Conservation (phyloP, 2,113 vertebrate species). For the Aepyceros melampus region DNA sequence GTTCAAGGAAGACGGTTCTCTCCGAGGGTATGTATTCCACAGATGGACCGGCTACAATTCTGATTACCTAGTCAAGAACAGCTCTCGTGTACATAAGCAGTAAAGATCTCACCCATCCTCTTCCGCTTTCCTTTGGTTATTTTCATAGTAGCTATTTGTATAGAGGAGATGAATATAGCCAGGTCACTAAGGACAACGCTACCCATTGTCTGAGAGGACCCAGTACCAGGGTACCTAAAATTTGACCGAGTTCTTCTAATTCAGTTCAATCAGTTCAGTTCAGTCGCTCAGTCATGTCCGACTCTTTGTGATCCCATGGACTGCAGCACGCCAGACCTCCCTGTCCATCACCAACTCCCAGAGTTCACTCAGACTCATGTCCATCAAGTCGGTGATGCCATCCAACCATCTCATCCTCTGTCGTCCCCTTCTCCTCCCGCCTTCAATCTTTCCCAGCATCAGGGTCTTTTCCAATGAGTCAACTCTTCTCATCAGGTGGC, state of each 20-base stretch:
- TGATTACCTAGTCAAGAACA: not conserved
- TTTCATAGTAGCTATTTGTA: not conserved
- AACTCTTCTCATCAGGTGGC: not conserved
- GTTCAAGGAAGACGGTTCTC: not conserved
- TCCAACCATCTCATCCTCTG: not conserved
- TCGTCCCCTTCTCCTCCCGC: fast-evolving
- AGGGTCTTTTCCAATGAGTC: not conserved
- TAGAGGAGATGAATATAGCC: not conserved
- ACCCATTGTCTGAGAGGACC: not conserved
- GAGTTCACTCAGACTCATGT: not conserved
- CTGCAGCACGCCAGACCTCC: fast-evolving
- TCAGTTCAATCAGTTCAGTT: not conserved
- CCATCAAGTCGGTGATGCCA: not conserved
- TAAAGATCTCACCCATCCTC: not conserved
- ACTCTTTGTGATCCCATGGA: fast-evolving
- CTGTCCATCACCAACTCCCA: not conserved
- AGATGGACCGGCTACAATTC: no score
- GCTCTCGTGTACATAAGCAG: not conserved
- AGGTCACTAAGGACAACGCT: not conserved
- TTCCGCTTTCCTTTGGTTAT: not conserved
- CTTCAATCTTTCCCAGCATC: not conserved
- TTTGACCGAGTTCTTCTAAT: not conserved
- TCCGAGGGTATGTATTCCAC: not conserved
- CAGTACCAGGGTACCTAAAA: not conserved
- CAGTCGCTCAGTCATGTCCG: fast-evolving